These are phyloP conservation scores for Progne subis DNA, from an alignment of 2,113 vertebrate genomes.

Conservation along the genomic window DNA sequence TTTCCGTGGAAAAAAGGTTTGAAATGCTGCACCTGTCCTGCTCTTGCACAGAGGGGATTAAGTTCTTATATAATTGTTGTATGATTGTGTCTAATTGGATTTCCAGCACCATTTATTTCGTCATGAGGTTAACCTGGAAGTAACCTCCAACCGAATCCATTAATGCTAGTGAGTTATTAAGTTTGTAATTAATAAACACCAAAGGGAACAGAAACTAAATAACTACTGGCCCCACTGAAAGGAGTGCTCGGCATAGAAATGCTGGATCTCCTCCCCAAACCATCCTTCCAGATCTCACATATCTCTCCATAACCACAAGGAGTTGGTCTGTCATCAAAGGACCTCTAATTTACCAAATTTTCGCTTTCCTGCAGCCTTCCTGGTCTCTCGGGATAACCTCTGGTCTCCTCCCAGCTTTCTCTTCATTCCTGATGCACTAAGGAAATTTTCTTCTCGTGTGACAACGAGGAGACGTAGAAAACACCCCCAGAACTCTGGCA, in stretches of 20 bases:
- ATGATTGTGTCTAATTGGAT: conserved; percentile 46
- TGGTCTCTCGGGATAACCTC: background rate
- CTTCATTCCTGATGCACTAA: rapidly evolving
- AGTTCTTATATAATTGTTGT: background rate
- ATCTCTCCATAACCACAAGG: background rate
- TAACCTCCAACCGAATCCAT: background rate
- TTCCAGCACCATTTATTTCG: conserved; percentile 39
- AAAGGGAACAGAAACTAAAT: background rate
- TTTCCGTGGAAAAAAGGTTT: conserved; percentile 12
- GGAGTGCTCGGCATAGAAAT: background rate
- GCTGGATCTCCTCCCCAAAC: background rate
- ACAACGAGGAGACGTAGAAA: background rate
- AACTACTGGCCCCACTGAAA: background rate
- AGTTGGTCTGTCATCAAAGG: background rate
- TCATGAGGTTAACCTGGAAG: conserved; percentile 30
- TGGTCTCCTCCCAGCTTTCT: background rate
- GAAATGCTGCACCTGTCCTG: conserved; percentile 3
- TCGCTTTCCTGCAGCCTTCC: background rate
- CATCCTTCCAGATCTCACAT: background rate
- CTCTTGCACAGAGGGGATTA: conserved; percentile 17
- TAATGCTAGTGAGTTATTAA: conserved; percentile 28
- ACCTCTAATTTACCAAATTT: background rate
- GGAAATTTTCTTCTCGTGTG: background rate
- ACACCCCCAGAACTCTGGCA: background rate
- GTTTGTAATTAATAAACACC: background rate